Percentiles rank a stretch among this genome's conserved stretches.
These are phyloP conservation scores for Rhabditophanes sp. DNA, from an alignment of 2,888 invertebrate genomes.

Conservation along the genomic window DNA sequence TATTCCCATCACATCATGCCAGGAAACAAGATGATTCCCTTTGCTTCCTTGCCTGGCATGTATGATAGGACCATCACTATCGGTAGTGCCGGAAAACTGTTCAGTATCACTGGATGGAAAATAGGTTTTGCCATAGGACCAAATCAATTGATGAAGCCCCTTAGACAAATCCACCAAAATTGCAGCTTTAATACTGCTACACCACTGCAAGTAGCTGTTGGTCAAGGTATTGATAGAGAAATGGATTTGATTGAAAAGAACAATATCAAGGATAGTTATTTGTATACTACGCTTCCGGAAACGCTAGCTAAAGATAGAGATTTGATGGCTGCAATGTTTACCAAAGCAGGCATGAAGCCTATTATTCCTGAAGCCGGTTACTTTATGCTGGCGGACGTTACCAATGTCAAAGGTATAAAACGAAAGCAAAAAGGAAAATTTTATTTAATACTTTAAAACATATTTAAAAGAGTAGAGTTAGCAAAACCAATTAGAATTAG, in stretches of 20 bases:
- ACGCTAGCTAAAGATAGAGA: slow-evolving; percentile 66
- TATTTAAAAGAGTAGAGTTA: too few species aligned
- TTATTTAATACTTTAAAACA: too few species aligned
- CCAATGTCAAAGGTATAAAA: too few species aligned
- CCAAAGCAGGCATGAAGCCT: slow-evolving; percentile 65
- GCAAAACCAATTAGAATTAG: too few species aligned
- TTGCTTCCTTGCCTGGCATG: slow-evolving; percentile 82
- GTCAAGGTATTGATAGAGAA: slow-evolving; percentile 72
- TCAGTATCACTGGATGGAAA: slow-evolving; percentile 89
- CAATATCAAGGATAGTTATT: slow-evolving; percentile 50
- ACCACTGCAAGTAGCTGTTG: slow-evolving; percentile 61
- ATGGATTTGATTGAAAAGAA: slow-evolving; percentile 45
- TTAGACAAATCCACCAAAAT: slow-evolving; percentile 79
- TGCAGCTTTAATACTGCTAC: slow-evolving; percentile 66
- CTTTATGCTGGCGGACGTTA: slow-evolving; percentile 87
- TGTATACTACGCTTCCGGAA: slow-evolving; percentile 58
- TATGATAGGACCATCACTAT: slow-evolving; percentile 92
- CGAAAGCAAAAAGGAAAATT: too few species aligned
- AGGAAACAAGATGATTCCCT: slow-evolving; percentile 64
- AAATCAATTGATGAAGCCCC: slow-evolving; percentile 59
- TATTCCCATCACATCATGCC: slow-evolving; percentile 91
- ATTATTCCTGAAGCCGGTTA: slow-evolving; percentile 89
- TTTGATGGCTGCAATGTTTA: slow-evolving; percentile 59
- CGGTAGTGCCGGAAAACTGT: slow-evolving; percentile 92
- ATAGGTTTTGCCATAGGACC: slow-evolving; percentile 91